Evolutionary conservation across 35 echinoderm and acorn worm genomes (phyloP).

Genomic region (Apostichopus japonicus): DNA sequence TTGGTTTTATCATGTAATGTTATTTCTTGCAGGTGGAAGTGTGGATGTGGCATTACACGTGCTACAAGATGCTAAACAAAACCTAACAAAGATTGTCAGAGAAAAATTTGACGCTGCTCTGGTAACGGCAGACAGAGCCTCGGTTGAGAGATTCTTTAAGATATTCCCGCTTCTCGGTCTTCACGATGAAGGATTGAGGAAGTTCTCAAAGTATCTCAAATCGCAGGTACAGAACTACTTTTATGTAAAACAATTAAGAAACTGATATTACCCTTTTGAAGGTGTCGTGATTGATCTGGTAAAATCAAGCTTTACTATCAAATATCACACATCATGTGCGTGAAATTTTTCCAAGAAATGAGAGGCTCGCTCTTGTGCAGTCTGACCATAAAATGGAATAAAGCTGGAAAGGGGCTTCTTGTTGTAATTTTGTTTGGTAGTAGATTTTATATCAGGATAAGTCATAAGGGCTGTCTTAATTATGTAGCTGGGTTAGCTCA

Average conservation of each 20-base stretch:
- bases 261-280: neutral
- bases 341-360: neutral
- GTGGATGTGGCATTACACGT: slow-evolving; percentile 81
- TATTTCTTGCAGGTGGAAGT: slow-evolving; percentile 61
- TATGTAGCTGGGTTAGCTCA: no score
- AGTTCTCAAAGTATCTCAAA: slow-evolving; percentile 87
- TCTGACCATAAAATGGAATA: no score
- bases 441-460: no score
- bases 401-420: no score
- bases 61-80: slow-evolving; percentile 89
- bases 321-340: neutral
- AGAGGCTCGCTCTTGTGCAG: no score
- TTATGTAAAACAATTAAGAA: neutral
- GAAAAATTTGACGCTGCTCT: slow-evolving; percentile 93
- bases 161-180: slow-evolving; percentile 88
- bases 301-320: neutral
- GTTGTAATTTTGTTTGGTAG: no score
- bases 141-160: slow-evolving; percentile 98
- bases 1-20: neutral
- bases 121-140: slow-evolving; percentile 73
- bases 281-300: neutral
- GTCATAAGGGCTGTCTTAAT: no score
- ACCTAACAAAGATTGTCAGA: slow-evolving; percentile 76
- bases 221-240: slow-evolving; percentile 66
- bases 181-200: slow-evolving; percentile 76